Base-by-base conservation (phyloP, 2,113 vertebrate species). In the Salminus brasiliensis region DNA sequence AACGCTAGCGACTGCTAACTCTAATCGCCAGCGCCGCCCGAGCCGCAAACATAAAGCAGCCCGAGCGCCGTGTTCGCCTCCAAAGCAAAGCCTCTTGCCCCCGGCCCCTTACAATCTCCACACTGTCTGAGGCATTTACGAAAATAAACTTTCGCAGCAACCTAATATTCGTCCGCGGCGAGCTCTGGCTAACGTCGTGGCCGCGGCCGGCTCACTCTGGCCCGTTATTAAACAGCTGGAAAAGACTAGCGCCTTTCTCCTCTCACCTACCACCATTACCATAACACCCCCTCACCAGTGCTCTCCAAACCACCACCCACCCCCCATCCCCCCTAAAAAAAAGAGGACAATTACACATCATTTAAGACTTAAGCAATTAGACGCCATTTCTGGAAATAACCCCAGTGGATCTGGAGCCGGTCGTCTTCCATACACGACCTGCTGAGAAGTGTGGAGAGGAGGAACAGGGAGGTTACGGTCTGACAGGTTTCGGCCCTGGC, bases 341-440 rank as follows among this genome's bases (percentile, higher is more conserved):
- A 87, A 69, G 43, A 74, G 85, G 72, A 91, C 91, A 95, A 94
- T 93, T 94, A 94, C 93, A 94, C 88, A 89, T 93, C 92, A 93
- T 94, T 96, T 94, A 91, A 92, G 90, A 93, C 81, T 92, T 92
- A 93, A 90, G 89, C 92, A 93, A 93, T 94, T 93, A 92, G 89
- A 66, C 83, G 74, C 87, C 86, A 88, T 90, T 92, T 93, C 88
- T 91, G 91, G 89, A 93, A 94, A 91, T 88, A 80, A 87, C 93
- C 52, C 84, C 87, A 86, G 82, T 47, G 84, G 84, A 90, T 91
- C 92, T 90, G 90, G 92, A 93, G 90, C 90, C 89, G 60, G 72
- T 86, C 83, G 88, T 81, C 88, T 91, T 89, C 88, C 87, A 85
- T 81, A 45, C 81, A 86, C 83, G 85, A 75, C 2, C 78, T 76